Evolutionary conservation across 2,113 vertebrate species (phyloP).

Genomic region (Lamprologus callipterus): DNA sequence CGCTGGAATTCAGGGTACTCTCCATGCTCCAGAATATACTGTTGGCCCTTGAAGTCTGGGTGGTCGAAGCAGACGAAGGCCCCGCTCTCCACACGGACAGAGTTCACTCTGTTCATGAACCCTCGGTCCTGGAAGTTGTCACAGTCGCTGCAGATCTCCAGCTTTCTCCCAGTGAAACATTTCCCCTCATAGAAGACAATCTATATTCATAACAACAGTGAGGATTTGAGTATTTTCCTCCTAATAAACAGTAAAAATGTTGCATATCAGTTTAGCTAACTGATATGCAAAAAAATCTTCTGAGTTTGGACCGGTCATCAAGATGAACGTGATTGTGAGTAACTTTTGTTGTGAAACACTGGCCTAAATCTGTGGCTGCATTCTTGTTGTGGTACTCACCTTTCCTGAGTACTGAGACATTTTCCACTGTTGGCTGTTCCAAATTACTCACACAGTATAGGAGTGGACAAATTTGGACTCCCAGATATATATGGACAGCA

Average conservation of each 20-base stretch:
- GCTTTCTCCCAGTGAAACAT: constrained; percentile 83
- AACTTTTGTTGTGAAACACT: not conserved
- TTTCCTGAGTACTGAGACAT: constrained; percentile 88
- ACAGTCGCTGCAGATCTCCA: constrained; percentile 82
- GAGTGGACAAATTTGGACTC: constrained; percentile 48
- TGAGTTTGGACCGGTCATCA: not conserved
- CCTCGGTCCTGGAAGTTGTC: constrained; percentile 89
- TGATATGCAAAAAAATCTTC: not conserved
- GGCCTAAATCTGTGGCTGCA: not conserved
- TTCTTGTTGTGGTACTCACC: constrained; percentile 70
- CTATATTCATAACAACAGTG: constrained; percentile 45
- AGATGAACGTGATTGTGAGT: not conserved
- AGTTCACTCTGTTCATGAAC: constrained; percentile 87
- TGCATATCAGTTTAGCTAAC: not conserved
- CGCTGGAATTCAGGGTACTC: constrained; percentile 85
- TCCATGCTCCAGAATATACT: constrained; percentile 84
- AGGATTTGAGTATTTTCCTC: not conserved
- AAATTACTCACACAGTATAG: constrained; percentile 51
- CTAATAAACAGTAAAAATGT: not conserved
- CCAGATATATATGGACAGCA: constrained; percentile 68
- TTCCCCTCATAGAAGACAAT: constrained; percentile 87
- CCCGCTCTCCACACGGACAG: constrained; percentile 81
- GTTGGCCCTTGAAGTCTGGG: constrained; percentile 85
- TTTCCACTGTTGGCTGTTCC: constrained; percentile 57
- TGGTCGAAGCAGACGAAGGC: constrained; percentile 88